phyloP scores from a whole-genome alignment of 2,888 invertebrate species.

The Allophyes oxyacanthae region DNA sequence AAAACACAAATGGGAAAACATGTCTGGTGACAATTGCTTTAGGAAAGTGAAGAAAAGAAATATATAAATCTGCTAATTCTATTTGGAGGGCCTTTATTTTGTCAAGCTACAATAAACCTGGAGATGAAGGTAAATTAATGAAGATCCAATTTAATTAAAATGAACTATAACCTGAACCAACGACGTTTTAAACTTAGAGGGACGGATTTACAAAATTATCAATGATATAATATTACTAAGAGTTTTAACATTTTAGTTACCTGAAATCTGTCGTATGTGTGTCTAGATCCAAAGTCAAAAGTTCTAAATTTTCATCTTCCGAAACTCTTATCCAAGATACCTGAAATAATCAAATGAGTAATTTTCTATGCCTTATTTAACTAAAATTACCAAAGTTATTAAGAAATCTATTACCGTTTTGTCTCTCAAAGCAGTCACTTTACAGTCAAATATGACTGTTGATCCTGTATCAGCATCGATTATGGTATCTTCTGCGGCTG shows the following conservation, averaged over 20 bases:
- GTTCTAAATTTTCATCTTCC: constrained; percentile 90
- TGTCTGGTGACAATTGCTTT: too few relatives aligned
- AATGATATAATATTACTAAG: background rate
- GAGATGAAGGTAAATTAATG: too few relatives aligned
- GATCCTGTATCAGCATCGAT: constrained; percentile 86
- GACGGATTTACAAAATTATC: too few relatives aligned
- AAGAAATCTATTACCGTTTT: constrained; percentile 76
- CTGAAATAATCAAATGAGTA: constrained; percentile 76
- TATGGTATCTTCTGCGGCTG: constrained; percentile 73
- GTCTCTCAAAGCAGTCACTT: constrained; percentile 84
- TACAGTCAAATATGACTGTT: constrained; percentile 86
- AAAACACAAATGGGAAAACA: constrained; percentile 8
- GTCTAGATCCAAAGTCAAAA: constrained; percentile 91
- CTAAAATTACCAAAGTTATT: background rate
- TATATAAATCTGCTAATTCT: too few relatives aligned
- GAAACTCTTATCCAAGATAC: constrained; percentile 92
- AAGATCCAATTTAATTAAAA: too few relatives aligned
- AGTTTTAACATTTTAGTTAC: constrained; percentile 61
- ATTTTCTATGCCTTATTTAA: background rate
- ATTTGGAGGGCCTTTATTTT: too few relatives aligned
- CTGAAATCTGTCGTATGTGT: constrained; percentile 91
- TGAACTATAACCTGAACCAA: too few relatives aligned
- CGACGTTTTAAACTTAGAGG: too few relatives aligned
- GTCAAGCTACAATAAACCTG: too few relatives aligned
- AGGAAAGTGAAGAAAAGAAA: background rate